Evolutionary conservation across 2,888 invertebrate genomes (phyloP), one percentile per base, ranked within the genome.

Genomic region (Dolomedes plantarius): DNA sequence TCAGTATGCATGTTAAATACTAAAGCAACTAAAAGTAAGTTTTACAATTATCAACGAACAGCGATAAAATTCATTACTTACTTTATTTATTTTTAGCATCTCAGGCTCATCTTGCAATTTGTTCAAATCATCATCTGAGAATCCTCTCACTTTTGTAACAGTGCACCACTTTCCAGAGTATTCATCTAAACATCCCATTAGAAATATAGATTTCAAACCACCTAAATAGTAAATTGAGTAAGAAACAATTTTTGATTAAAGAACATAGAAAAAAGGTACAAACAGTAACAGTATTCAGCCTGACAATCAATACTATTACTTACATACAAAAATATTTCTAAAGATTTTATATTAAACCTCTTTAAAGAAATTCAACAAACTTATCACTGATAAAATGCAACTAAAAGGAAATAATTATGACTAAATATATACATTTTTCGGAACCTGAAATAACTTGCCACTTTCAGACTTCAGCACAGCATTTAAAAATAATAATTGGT

Each of bases 191-290:
- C 96, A 96, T 0, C 98, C 98, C 97, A 98, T 97, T 23, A 98
- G 92, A 91, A 98, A 98, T 65, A 97, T 95, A 1, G 97, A 98
- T 94, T 97, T 95, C 93, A 96, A 94, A 0, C 97, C 97, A 64
- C 97, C 96, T 82, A 56, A 64, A 65, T n/a, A 46, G 41, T 1
- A n/a, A n/a, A n/a, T n/a, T n/a, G n/a, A 9, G n/a, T 16, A 50
- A 46, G 19, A 28, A 28, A 31, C 31, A 31, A 5, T 7, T 31
- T 31, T 31, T 31, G 5, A 0, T 3, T 31, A 31, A 7, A 31
- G 31, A 6, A 31, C 31, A 31, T n/a, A n/a, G n/a, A n/a, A n/a
- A n/a, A n/a, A n/a, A n/a, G n/a, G n/a, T n/a, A n/a, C n/a, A n/a
- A n/a, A n/a, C n/a, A n/a, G n/a, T n/a, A n/a, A n/a, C n/a, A n/a